Conservation (phyloP, 2,113 vertebrate species). For the Gobius niger region DNA sequence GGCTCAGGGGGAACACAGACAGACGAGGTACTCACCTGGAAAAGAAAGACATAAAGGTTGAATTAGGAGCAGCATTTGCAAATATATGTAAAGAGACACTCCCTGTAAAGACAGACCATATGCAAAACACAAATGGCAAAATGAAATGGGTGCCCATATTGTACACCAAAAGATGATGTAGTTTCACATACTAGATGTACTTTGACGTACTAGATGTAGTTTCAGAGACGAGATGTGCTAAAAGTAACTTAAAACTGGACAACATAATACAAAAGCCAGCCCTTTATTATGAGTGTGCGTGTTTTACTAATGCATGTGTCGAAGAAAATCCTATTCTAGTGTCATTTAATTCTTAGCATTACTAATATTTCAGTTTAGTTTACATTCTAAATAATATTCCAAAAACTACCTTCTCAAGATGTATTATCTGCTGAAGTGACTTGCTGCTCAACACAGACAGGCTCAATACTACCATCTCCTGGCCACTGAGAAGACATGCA, state of each 20-base stretch:
- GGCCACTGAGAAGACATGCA: conserved; percentile 27
- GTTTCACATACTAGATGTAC: background rate
- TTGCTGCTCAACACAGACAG: background rate
- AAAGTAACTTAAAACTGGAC: background rate
- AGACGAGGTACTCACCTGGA: conserved; percentile 68
- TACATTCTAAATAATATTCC: too few species aligned
- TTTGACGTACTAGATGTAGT: too few species aligned
- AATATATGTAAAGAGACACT: background rate
- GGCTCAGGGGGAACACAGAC: conserved; percentile 11
- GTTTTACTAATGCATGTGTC: background rate
- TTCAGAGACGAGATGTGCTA: background rate
- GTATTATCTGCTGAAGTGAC: too few species aligned
- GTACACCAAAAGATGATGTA: background rate
- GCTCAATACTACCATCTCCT: conserved; percentile 65
- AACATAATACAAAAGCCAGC: background rate
- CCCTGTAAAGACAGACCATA: background rate
- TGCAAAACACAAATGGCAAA: background rate
- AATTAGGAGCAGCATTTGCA: conserved; percentile 6
- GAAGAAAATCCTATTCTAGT: background rate
- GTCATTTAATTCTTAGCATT: too few species aligned
- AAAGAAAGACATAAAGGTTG: conserved; percentile 46
- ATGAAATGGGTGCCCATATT: background rate
- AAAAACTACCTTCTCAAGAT: too few species aligned
- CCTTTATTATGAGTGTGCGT: background rate
- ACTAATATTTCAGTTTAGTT: too few species aligned